These are phyloP conservation scores for Neoascia interrupta DNA, from an alignment of 2,888 invertebrate genomes.

Conservation along the genomic window DNA sequence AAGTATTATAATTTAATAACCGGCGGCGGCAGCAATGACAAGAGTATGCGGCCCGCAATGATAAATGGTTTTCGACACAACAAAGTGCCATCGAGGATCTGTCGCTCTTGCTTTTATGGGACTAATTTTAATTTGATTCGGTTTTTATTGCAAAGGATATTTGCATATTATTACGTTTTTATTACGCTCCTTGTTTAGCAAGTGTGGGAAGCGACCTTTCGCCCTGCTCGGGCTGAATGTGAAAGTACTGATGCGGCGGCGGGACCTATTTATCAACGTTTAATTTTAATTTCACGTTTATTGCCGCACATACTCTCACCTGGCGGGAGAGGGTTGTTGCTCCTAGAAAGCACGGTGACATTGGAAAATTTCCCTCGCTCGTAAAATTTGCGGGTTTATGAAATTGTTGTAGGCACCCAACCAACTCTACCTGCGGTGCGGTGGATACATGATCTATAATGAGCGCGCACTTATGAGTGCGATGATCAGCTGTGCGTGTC, in stretches of 20 bases:
- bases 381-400: slow-evolving; percentile 37
- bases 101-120: slow-evolving; percentile 62
- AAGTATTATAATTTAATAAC: slow-evolving; percentile 63
- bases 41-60: slow-evolving; percentile 46
- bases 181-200: slow-evolving; percentile 23
- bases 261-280: slow-evolving; percentile 49
- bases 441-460: slow-evolving; percentile 38
- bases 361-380: slow-evolving; percentile 37
- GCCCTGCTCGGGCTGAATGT: background rate
- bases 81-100: slow-evolving; percentile 55
- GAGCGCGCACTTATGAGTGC: slow-evolving; percentile 40
- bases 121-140: slow-evolving; percentile 72
- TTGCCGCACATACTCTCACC: slow-evolving; percentile 54
- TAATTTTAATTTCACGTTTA: slow-evolving; percentile 65
- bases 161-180: slow-evolving; percentile 69
- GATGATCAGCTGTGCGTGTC: slow-evolving; percentile 47
- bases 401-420: too few relatives aligned
- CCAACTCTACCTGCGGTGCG: slow-evolving; percentile 7
- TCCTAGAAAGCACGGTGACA: slow-evolving; percentile 29
- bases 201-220: slow-evolving; percentile 66
- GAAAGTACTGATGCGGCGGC: background rate
- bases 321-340: slow-evolving; percentile 39
- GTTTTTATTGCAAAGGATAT: slow-evolving; percentile 70
- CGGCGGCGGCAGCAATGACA: slow-evolving; percentile 56
- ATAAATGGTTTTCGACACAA: slow-evolving; percentile 61